These are phyloP conservation scores for Macaca fascicularis DNA, from an alignment of 2,113 vertebrate genomes.

Conservation along the genomic window T2T-MFA8v1.1 NC_088386.1:56630001-56630500, in stretches of 20 bases:
- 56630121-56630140: constrained; percentile 37
- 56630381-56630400: constrained; percentile 44
- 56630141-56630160: neutral
- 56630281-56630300: constrained; percentile 36
- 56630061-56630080: neutral
- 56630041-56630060: neutral
- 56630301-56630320: constrained; percentile 17
- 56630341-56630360: constrained; percentile 38
- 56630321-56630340: neutral
- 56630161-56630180: neutral
- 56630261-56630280: neutral
- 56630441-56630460: constrained; percentile 1
- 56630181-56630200: constrained; percentile 14
- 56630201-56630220: constrained; percentile 48
- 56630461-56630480: constrained; percentile 19
- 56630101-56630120: neutral
- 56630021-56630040: constrained; percentile 35
- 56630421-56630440: constrained; percentile 13
- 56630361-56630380: constrained; percentile 6
- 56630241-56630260: constrained; percentile 29
- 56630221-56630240: constrained; percentile 4
- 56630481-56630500: neutral
- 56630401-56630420: constrained; percentile 25
- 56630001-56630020: constrained; percentile 4
- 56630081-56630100: neutral